phyloP scores from a whole-genome alignment of 2,888 invertebrate genomes.

The Deladenus siricidicola region DNA sequence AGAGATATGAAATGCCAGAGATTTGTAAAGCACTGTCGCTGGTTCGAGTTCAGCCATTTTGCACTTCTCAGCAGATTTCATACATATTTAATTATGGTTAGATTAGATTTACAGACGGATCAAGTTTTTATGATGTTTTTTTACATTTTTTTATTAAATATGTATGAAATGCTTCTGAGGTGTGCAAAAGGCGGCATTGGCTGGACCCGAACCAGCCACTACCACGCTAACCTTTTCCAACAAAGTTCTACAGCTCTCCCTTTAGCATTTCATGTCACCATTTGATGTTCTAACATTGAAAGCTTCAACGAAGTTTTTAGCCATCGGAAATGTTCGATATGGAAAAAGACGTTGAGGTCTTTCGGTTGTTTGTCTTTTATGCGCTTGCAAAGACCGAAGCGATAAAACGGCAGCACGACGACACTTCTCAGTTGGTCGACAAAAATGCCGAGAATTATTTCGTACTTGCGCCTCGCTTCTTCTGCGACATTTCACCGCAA shows the following conservation, averaged over 20 bases:
- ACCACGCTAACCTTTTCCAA: too few relatives aligned
- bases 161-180: too few relatives aligned
- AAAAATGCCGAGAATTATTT: background rate
- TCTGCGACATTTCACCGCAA: background rate
- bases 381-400: constrained; percentile 4
- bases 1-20: too few relatives aligned
- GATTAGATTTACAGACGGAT: too few relatives aligned
- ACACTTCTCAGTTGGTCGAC: background rate
- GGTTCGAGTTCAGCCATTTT: background rate
- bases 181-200: background rate
- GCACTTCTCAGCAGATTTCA: too few relatives aligned
- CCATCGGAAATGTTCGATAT: constrained; percentile 3
- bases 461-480: background rate
- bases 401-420: background rate
- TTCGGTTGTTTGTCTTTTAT: constrained; percentile 10
- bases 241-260: background rate
- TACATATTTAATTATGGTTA: background rate
- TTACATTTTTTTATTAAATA: too few relatives aligned
- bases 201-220: too few relatives aligned
- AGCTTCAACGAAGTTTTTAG: background rate
- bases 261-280: background rate
- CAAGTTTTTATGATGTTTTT: too few relatives aligned
- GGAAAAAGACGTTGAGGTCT: constrained; percentile 6
- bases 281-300: background rate
- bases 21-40: background rate